These are phyloP conservation scores for Lagopus leucura DNA, from an alignment of 2,113 vertebrate species.

Conservation along the genomic window DNA sequence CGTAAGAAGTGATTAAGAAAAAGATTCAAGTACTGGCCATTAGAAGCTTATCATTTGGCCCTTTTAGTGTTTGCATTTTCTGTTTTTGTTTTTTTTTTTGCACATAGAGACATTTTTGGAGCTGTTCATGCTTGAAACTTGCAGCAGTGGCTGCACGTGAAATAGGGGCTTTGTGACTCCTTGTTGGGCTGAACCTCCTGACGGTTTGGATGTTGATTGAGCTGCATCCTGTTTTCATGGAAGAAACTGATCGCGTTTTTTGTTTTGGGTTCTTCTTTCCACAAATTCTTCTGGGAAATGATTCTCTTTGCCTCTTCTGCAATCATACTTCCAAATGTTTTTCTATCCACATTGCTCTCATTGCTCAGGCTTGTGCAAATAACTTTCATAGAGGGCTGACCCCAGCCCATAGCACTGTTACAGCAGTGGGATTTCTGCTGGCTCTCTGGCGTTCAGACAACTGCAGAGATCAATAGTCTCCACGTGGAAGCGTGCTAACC, in stretches of 20 bases:
- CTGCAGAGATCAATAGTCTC: conserved; percentile 15
- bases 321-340: background rate
- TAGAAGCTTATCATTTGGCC: background rate
- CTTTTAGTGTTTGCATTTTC: background rate
- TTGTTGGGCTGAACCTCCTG: background rate
- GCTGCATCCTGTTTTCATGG: background rate
- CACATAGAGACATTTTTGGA: background rate
- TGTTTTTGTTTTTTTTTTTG: background rate
- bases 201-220: background rate
- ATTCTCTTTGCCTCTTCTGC: background rate
- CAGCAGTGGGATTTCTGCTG: background rate
- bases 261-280: background rate
- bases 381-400: background rate
- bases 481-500: conserved; percentile 39
- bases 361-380: background rate
- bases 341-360: background rate
- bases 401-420: background rate
- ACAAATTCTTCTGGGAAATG: background rate
- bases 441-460: background rate
- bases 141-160: background rate
- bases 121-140: background rate
- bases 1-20: conserved; percentile 19
- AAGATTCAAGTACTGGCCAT: background rate
- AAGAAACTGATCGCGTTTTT: background rate
- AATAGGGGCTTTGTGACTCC: background rate